Conservation (phyloP, 2,113 vertebrate genomes). For the Gracilinanus agilis region DNA sequence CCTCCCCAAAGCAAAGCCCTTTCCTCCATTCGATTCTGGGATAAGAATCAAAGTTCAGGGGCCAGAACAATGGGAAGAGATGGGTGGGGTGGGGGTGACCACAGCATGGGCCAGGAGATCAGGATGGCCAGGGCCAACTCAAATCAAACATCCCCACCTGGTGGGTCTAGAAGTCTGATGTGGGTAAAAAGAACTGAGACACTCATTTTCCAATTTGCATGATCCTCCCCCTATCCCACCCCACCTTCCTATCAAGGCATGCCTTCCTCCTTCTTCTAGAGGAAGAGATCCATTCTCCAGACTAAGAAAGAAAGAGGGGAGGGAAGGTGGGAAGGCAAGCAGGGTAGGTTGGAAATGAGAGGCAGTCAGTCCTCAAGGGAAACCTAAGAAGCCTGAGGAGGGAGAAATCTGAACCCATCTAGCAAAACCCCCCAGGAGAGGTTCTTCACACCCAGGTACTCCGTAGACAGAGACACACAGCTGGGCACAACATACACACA, state of each 20-base stretch:
- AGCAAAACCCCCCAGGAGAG: slow-evolving; percentile 28
- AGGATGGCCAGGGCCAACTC: not conserved
- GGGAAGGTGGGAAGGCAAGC: not conserved
- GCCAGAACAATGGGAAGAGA: slow-evolving; percentile 53
- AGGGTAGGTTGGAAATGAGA: not conserved
- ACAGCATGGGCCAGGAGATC: not conserved
- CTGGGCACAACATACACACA: slow-evolving; percentile 24
- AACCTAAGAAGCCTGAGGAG: not conserved
- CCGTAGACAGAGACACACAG: not conserved
- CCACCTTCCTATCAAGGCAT: not conserved
- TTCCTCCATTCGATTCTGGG: not conserved
- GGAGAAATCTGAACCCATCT: slow-evolving; percentile 17
- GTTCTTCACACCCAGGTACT: not conserved
- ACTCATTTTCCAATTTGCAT: not conserved
- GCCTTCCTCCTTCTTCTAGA: slow-evolving; percentile 19
- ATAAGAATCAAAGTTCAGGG: slow-evolving; percentile 62
- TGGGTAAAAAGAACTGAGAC: not conserved
- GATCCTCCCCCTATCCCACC: not conserved
- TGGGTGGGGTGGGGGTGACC: not conserved
- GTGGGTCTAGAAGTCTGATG: not conserved
- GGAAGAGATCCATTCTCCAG: slow-evolving; percentile 15
- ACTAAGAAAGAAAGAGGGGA: slow-evolving; percentile 13
- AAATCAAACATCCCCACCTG: not conserved
- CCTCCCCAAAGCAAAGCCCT: slow-evolving; percentile 23
- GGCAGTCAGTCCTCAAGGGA: not conserved